phyloP scores from a whole-genome alignment of 2,113 vertebrate species.

The Ictalurus furcatus region DNA sequence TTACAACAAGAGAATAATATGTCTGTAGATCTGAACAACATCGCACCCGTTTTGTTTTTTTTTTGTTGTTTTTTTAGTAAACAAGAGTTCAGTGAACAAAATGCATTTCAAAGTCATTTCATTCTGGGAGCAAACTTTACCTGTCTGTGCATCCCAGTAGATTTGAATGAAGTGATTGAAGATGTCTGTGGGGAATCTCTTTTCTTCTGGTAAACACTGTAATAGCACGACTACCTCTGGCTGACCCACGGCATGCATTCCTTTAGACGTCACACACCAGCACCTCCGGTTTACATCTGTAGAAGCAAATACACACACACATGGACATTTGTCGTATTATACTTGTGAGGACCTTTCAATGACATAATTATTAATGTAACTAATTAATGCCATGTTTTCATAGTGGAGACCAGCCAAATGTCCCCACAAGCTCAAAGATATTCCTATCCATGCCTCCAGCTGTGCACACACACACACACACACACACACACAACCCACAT shows the following conservation, averaged over 20 bases:
- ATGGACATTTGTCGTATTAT: neutral
- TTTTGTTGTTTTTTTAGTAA: neutral
- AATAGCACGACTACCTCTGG: constrained; percentile 90
- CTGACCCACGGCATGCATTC: constrained; percentile 90
- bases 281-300: constrained; percentile 89
- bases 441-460: neutral
- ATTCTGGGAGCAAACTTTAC: constrained; percentile 68
- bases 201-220: constrained; percentile 84
- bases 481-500: neutral
- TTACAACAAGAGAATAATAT: neutral
- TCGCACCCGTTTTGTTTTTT: neutral
- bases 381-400: neutral
- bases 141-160: constrained; percentile 89
- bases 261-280: constrained; percentile 93
- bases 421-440: neutral
- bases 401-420: neutral
- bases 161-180: constrained; percentile 86
- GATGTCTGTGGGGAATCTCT: constrained; percentile 87
- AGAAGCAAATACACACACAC: constrained; percentile 68
- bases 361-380: neutral
- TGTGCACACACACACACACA: neutral
- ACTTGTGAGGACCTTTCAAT: neutral
- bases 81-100: neutral
- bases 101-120: no score
- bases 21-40: neutral